A percentile compares a stretch with the other conserved stretches of the same genome.
Conservation (phyloP, 2,888 invertebrate genomes). For the Chydorus sphaericus region DNA sequence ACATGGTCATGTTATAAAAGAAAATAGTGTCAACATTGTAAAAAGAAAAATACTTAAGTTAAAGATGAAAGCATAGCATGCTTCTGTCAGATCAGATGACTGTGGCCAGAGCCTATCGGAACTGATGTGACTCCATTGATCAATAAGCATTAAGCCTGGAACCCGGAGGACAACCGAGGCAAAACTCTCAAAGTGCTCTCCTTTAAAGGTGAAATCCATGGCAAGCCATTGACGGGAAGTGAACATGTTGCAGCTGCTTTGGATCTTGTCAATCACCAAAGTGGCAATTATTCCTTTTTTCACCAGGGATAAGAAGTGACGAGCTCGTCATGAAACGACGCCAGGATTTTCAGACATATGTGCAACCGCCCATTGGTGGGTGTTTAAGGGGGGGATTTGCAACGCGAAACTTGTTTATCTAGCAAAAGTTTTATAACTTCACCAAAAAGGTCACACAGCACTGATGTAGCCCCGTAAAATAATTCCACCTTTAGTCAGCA, state of each 20-base stretch:
- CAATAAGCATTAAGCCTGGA: conserved; percentile 33
- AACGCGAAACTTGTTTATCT: too few relatives aligned
- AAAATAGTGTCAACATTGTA: neutral
- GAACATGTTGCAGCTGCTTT: neutral
- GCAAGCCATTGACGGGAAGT: neutral
- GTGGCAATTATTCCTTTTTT: too few relatives aligned
- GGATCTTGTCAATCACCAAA: too few relatives aligned
- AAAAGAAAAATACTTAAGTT: conserved; percentile 26
- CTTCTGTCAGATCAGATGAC: conserved; percentile 20
- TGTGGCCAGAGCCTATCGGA: conserved; percentile 20
- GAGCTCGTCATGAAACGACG: too few relatives aligned
- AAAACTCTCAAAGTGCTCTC: conserved; percentile 22
- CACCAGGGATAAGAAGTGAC: too few relatives aligned
- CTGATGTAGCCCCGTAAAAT: too few relatives aligned
- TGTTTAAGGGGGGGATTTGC: too few relatives aligned
- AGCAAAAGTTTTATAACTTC: too few relatives aligned
- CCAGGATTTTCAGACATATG: too few relatives aligned
- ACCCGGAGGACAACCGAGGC: conserved; percentile 30
- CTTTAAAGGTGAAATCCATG: conserved; percentile 9
- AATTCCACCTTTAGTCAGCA: too few relatives aligned
- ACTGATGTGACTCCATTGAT: conserved; percentile 26
- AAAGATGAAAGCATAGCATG: conserved; percentile 26
- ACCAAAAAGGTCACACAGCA: too few relatives aligned
- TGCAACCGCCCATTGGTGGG: too few relatives aligned
- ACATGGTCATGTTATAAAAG: neutral